Base-by-base conservation (phyloP, 2,888 invertebrate species). In the Clusia tigrina region DNA sequence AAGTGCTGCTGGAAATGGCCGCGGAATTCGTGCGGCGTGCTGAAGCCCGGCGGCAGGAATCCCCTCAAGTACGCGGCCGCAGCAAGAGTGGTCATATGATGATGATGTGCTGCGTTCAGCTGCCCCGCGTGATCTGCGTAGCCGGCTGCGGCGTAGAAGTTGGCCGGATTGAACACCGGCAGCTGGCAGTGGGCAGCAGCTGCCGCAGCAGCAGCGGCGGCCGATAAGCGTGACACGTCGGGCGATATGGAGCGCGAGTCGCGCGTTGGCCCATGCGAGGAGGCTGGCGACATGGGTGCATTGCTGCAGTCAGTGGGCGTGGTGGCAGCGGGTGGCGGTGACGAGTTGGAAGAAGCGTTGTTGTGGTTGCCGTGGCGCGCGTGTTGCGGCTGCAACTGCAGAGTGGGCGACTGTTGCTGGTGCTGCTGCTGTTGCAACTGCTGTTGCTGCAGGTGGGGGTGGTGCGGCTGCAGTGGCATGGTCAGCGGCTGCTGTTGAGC, bases 1-100 rank as follows among this genome's bases (percentile, higher is more conserved):
- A 83, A 83, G 66, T 83, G 83, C 69, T 83, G 83, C 60, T 83
- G 83, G 65, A 83, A 83, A 63, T 83, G 83, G 1, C 83, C 83
- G 15, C 83, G 77, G 67, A 83, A 83, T 58, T 83, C 83, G 62
- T 83, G 83, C 6, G 83, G 81, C 62, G 83, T 81, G 65, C 80
- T 83, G 64, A 83, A 83, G 32, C 83, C 83, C 69, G 83, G 83
- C 72, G 83, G 83, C 66, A 83, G 69, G 68, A 83, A 83, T 60
- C 83, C 83, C 32, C 83, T 73, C 56, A 83, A 66, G 68, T 83
- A 83, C 38, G 83, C 83, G 15, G 83, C 83, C 3, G 83, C 83
- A 15, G 83, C 83, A 64, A 83, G 64, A 10, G 83, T 83, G 17
- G 83, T 83, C 83, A 83, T 83, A 62, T 83, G 83, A 69, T 83